phyloP scores from a whole-genome alignment of 2,113 vertebrate species.

The Onychorhynchus coronatus region DNA sequence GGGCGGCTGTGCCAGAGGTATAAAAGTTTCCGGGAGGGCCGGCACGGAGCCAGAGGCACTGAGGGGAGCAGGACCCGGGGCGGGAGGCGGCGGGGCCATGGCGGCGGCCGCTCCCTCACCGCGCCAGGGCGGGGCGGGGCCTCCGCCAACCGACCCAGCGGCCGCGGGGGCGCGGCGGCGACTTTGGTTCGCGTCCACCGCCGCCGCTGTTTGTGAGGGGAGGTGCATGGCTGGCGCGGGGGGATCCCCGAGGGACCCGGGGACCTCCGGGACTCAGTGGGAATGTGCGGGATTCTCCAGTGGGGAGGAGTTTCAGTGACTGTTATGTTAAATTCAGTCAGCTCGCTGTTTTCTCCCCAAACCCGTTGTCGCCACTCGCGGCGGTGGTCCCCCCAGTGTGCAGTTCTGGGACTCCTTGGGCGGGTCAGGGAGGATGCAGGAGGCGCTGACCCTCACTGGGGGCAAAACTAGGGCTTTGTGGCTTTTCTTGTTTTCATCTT shows the following conservation, averaged over 20 bases:
- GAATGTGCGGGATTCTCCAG: too few species aligned
- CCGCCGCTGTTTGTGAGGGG: background rate
- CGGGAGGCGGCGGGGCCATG: background rate
- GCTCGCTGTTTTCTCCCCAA: background rate
- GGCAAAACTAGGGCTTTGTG: too few species aligned
- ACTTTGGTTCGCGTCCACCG: too few species aligned
- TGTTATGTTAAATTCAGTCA: accelerated
- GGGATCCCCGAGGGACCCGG: background rate
- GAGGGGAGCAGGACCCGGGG: background rate
- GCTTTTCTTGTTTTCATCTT: background rate
- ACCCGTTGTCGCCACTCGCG: background rate
- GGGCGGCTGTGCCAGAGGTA: background rate
- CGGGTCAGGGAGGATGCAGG: too few species aligned
- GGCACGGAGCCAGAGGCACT: background rate
- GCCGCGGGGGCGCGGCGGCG: too few species aligned
- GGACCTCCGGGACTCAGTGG: background rate
- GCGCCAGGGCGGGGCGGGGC: background rate
- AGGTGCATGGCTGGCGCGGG: background rate
- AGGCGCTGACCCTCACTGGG: background rate
- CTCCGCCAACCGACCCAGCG: too few species aligned
- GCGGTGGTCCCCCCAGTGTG: too few species aligned
- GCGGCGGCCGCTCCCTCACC: background rate
- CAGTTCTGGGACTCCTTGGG: background rate
- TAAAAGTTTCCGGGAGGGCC: background rate
- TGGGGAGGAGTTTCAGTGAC: background rate